A percentile compares a stretch with the other conserved stretches of the same genome.
phyloP scores from a whole-genome alignment of 30 jellyfish, hydroid and myxozoan species.

The Aurelia coerulea region DNA sequence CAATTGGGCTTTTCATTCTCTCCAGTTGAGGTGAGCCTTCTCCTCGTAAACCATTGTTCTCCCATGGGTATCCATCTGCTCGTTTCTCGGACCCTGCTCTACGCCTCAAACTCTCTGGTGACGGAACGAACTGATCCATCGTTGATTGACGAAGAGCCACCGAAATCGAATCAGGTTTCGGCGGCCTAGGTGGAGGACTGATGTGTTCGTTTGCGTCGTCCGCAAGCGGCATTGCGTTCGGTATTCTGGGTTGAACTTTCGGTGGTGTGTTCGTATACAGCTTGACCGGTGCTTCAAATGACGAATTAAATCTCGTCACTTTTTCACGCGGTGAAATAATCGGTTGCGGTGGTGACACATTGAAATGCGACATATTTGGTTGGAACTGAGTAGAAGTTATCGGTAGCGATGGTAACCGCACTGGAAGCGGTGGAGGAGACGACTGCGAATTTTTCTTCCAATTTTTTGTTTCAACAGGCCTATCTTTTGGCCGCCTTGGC shows the following conservation, averaged over 20 bases:
- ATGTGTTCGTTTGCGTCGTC: conserved; percentile 1
- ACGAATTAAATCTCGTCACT: not conserved
- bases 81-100: conserved; percentile 27
- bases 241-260: conserved; percentile 52
- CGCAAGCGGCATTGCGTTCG: conserved; percentile 37
- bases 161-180: conserved; percentile 51
- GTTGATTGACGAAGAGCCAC: conserved; percentile 3
- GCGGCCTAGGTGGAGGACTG: conserved; percentile 74
- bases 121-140: not conserved
- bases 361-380: not conserved
- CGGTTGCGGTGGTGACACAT: conserved; percentile 9
- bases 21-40: conserved; percentile 49
- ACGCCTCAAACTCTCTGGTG: not conserved
- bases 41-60: not conserved
- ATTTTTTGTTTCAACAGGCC: conserved; percentile 1
- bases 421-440: conserved; percentile 68
- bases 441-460: not conserved
- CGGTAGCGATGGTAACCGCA: conserved; percentile 37
- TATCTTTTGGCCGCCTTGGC: conserved; percentile 57
- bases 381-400: not conserved
- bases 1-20: conserved; percentile 29
- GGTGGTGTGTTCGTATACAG: conserved; percentile 64
- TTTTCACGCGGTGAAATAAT: conserved; percentile 4
- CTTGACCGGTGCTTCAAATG: not conserved
- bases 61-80: conserved; percentile 55